Base-by-base conservation (phyloP, 2,888 invertebrate species). In the Eulithis testata region DNA sequence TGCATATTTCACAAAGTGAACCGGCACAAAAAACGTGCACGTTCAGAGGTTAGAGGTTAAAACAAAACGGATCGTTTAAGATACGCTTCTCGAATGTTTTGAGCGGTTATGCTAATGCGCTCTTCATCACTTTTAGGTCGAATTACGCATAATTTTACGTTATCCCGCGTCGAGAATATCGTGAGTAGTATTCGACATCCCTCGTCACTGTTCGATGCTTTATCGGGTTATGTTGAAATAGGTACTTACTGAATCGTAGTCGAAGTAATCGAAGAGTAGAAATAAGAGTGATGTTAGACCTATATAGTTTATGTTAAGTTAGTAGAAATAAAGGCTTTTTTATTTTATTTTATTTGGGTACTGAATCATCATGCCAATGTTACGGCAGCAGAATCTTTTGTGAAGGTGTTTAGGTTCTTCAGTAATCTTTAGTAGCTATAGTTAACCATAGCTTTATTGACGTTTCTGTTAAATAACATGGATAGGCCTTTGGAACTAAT, bases 131-230 rank as follows among this genome's bases (percentile, higher is more conserved):
- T 67, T 71, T 69, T 68, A 67, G 70, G 70, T 72, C 74, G 67
- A 71, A 72, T 68, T 73, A 69, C 60, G 74, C 72, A 74, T 73
- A 71, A 70, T 72, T 71, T 68, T 65, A 59, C 60, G 56, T 60
- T 68, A 68, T 69, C 66, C 59, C 60, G 47, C 11, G 43, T 11
- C 36, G 60, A 69, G 61, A 68, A 56, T 68, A 71, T 65, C 65
- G 63, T 66, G 61, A 69, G n/a, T 67, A 40, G 63, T 11, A 56
- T 63, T 60, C 52, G 62, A 53, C 52, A 65, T 65, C 64, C 63
- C 66, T 65, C 66, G 69, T 57, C 63, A 70, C 67, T 69, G 64
- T 62, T 63, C 58, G 60, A 66, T 62, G 69, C 60, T 59, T 53
- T 61, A 70, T 63, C 68, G 56, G 66, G 70, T 72, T 66, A 69